These are phyloP conservation scores for Dendroctonus ponderosae DNA, from an alignment of 1,140 invertebrate genomes.

Conservation along the genomic window DNA sequence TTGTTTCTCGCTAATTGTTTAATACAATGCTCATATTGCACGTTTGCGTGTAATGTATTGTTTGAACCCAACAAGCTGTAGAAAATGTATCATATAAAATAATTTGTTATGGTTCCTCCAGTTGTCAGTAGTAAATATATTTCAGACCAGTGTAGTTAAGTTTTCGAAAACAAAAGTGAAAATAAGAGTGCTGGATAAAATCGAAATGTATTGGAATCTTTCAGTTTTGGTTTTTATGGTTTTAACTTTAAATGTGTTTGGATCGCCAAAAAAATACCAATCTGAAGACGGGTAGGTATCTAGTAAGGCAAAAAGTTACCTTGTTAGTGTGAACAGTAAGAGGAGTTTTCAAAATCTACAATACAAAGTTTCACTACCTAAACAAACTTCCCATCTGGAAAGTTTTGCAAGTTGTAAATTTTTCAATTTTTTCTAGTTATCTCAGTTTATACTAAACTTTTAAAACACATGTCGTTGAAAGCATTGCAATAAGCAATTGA, in stretches of 20 bases:
- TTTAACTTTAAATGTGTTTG: conserved; percentile 8
- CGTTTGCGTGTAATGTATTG: conserved; percentile 2
- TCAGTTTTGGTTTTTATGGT: background rate
- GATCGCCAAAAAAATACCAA: conserved; percentile 36
- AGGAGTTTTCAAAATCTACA: too few relatives aligned
- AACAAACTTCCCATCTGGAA: too few relatives aligned
- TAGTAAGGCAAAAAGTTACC: background rate
- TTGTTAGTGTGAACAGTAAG: background rate
- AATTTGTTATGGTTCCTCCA: conserved; percentile 1
- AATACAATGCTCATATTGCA: conserved; percentile 11
- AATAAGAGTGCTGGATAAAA: conserved; percentile 1
- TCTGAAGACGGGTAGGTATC: conserved; percentile 36
- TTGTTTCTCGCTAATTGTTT: conserved; percentile 11
- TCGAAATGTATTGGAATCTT: background rate
- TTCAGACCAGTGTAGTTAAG: background rate
- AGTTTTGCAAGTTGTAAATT: too few relatives aligned
- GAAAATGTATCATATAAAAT: conserved; percentile 14
- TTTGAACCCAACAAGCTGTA: conserved; percentile 11
- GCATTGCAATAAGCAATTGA: too few relatives aligned
- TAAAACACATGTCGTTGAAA: too few relatives aligned
- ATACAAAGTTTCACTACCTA: too few relatives aligned
- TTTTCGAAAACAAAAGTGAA: background rate
- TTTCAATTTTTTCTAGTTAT: too few relatives aligned
- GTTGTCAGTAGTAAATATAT: background rate
- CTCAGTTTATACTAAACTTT: too few relatives aligned